Evolutionary conservation across 1,140 invertebrate species (phyloP), one percentile per base, ranked within the genome.

Genomic region (Dinoponera quadriceps): DNA sequence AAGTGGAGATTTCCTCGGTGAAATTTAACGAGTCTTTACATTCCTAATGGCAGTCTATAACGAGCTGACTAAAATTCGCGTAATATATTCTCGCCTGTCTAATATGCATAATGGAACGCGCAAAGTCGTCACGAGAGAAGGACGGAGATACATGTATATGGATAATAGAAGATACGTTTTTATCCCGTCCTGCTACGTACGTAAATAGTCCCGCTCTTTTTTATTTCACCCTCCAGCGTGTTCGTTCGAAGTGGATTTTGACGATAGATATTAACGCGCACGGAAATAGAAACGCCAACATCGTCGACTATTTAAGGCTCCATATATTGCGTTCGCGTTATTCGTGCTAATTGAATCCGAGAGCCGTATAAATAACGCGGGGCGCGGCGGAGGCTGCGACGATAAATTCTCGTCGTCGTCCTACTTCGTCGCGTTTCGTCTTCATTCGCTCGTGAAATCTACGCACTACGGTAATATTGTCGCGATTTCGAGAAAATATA

Each of bases 371-470:
- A 49, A 68, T 33, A 27, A 44, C 38, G n/a, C n/a, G n/a, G n/a
- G 5, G 13, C 20, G 5, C 16, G 44, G 20, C 29, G 75, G 54
- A 69, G 65, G 44, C 51, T 57, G 65, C 65, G 65, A 71, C 51
- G 48, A 71, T 80, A 80, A 80, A 71, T 80, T 71, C 33, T 69
- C 63, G 38, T 33, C n/a, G 54, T n/a, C 51, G 75, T 57, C 51
- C 75, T 69, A 80, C 75, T 80, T 80, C 20, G 20, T 18, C 33
- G n/a, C 49, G 62, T 69, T 69, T 78, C 49, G 51, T 78, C 75
- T 78, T 78, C 63, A 69, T 69, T 44, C 51, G 29, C 22, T 77
- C 75, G 33, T 18, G 75, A 44, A 33, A 54, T 80, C 38, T 59
- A 57, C 51, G 29, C 68, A 55, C 38, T 38, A 18, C 18, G 18